A percentile compares a stretch with the other conserved stretches of the same genome.
Conservation (phyloP, 2,888 invertebrate species). For the Phalera bucephala region DNA sequence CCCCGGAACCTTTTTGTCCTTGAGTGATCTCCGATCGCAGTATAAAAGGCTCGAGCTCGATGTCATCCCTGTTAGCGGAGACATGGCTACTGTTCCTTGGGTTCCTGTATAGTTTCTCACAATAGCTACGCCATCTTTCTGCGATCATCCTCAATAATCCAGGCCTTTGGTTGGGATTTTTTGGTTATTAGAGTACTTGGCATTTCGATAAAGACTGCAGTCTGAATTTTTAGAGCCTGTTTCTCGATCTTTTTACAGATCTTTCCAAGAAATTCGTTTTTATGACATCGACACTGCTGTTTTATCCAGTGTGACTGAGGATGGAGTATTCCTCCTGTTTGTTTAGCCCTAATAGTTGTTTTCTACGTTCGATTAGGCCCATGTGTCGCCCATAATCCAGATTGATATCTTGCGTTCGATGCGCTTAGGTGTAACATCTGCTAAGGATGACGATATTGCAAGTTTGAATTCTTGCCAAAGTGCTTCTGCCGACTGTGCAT, state of each 20-base stretch:
- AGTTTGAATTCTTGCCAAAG: too few relatives aligned
- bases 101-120: too few relatives aligned
- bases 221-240: constrained; percentile 2
- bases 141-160: constrained; percentile 2
- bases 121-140: neutral
- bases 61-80: too few relatives aligned
- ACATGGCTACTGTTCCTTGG: too few relatives aligned
- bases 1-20: too few relatives aligned
- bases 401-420: neutral
- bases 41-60: too few relatives aligned
- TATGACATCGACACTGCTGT: neutral
- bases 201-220: constrained; percentile 4
- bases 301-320: neutral
- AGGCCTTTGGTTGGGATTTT: neutral
- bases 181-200: neutral
- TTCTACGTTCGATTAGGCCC: neutral
- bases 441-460: too few relatives aligned
- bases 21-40: too few relatives aligned
- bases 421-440: too few relatives aligned
- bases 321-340: neutral
- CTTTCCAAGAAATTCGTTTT: neutral
- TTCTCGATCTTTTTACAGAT: constrained; percentile 2
- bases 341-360: too few relatives aligned
- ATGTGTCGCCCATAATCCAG: neutral
- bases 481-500: too few relatives aligned